Percentiles rank a stretch among this genome's conserved stretches.
Evolutionary conservation across 2,888 invertebrate species (phyloP).

Genomic region (Folsomia candida): DNA sequence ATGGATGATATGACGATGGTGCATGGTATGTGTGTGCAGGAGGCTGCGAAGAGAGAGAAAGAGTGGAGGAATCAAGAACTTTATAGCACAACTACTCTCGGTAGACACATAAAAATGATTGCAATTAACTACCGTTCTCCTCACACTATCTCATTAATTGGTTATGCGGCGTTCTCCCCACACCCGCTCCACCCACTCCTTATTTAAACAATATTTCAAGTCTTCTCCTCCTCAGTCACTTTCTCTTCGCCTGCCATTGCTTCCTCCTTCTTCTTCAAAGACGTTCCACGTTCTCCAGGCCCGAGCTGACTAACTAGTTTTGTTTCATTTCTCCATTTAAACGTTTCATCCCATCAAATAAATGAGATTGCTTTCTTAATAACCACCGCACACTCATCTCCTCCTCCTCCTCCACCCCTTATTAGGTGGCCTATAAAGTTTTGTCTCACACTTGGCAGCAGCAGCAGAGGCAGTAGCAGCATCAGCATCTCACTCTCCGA

Average conservation of each 20-base stretch:
- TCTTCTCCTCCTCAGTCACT: constrained; percentile 7
- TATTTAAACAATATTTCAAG: neutral
- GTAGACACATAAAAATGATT: constrained; percentile 51
- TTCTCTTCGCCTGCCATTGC: neutral
- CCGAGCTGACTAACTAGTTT: neutral
- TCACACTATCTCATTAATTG: constrained; percentile 41
- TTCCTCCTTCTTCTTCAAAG: neutral
- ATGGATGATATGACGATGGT: too few species aligned
- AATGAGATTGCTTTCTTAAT: constrained; percentile 7
- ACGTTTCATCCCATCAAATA: neutral
- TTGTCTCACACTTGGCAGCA: too few species aligned
- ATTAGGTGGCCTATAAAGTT: too few species aligned
- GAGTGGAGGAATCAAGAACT: constrained; percentile 43
- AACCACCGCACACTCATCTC: neutral
- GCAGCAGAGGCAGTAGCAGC: too few species aligned
- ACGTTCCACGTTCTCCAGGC: neutral
- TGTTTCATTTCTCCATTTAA: neutral
- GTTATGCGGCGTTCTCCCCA: constrained; percentile 34
- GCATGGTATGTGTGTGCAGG: too few species aligned
- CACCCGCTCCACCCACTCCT: neutral
- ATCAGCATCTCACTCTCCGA: too few species aligned
- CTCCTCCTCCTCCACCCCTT: neutral
- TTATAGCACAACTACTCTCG: constrained; percentile 50
- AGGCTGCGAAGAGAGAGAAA: too few species aligned
- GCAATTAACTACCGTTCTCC: constrained; percentile 50